Percentiles rank a stretch among this genome's conserved stretches.
Conservation (phyloP, 1,140 invertebrate species). For the Campoletis sonorensis region DNA sequence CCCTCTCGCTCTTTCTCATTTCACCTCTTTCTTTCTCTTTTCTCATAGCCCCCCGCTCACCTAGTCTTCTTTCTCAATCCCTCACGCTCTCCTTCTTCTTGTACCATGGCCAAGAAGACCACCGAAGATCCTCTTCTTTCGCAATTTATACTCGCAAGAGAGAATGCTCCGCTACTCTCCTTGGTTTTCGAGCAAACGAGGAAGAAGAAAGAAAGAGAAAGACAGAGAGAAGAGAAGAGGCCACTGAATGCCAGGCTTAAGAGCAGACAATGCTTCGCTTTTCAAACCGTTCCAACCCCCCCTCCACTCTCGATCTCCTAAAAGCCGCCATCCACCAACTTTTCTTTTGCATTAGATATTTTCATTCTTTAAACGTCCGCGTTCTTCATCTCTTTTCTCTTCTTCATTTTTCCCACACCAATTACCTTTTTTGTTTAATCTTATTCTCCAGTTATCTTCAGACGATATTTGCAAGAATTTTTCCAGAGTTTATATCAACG, state of each 20-base stretch:
- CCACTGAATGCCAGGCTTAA: slow-evolving; percentile 75
- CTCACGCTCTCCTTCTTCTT: slow-evolving; percentile 28
- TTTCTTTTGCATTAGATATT: slow-evolving; percentile 76
- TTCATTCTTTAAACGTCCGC: slow-evolving; percentile 75
- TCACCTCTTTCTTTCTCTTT: slow-evolving; percentile 19
- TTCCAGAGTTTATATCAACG: no score
- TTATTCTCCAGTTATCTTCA: neutral
- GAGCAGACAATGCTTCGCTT: slow-evolving; percentile 74
- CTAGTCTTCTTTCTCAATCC: slow-evolving; percentile 9
- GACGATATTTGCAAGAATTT: neutral
- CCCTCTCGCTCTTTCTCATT: slow-evolving; percentile 6
- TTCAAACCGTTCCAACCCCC: slow-evolving; percentile 67
- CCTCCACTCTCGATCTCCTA: slow-evolving; percentile 61
- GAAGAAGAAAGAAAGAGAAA: slow-evolving; percentile 45
- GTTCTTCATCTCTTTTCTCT: slow-evolving; percentile 30
- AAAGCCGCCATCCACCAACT: slow-evolving; percentile 58
- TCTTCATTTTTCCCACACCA: neutral
- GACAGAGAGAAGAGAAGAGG: slow-evolving; percentile 42
- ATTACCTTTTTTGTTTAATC: neutral
- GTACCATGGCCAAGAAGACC: neutral
- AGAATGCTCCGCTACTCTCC: slow-evolving; percentile 30
- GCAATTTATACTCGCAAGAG: slow-evolving; percentile 72
- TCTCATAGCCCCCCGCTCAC: neutral
- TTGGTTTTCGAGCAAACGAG: slow-evolving; percentile 9
- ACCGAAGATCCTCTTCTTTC: slow-evolving; percentile 56